Evolutionary conservation across 2,888 invertebrate genomes (phyloP).

Genomic region (Erebia palarica): DNA sequence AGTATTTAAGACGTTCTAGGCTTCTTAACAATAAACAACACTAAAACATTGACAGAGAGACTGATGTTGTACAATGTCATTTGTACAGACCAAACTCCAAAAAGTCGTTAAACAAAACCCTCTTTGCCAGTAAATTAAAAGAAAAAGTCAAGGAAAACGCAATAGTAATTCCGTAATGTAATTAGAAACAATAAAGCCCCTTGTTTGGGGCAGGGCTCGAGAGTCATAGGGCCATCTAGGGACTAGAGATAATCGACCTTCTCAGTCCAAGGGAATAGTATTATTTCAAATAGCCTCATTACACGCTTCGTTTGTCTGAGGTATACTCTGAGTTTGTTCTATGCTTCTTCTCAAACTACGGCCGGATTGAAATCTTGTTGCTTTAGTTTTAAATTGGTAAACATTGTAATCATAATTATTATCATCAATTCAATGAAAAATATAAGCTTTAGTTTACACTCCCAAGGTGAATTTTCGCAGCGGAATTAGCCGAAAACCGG

Average conservation of each 20-base stretch:
- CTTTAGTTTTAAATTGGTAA: too few species aligned
- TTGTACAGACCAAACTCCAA: background rate
- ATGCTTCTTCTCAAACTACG: background rate
- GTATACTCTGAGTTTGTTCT: background rate
- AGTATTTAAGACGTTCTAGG: too few species aligned
- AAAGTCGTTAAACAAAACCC: background rate
- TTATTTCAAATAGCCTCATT: conserved; percentile 20
- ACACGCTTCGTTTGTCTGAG: conserved; percentile 10
- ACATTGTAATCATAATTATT: too few species aligned
- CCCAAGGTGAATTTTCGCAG: too few species aligned
- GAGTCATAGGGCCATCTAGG: conserved; percentile 5
- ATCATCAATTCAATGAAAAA: too few species aligned
- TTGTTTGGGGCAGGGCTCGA: conserved; percentile 18
- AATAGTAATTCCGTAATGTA: conserved; percentile 15
- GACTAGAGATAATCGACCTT: conserved; percentile 19
- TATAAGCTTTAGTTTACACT: too few species aligned
- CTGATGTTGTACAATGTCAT: too few species aligned
- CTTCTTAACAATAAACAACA: too few species aligned
- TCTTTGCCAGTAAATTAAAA: background rate
- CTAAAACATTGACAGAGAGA: too few species aligned
- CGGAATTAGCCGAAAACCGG: too few species aligned
- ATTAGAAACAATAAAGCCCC: conserved; percentile 21
- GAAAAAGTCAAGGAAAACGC: conserved; percentile 1
- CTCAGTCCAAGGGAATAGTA: conserved; percentile 16
- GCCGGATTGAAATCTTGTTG: too few species aligned